A percentile compares a stretch with the other conserved stretches of the same genome.
Evolutionary conservation across 2,113 vertebrate species (phyloP).

Genomic region (Speoplatyrhinus poulsoni): DNA sequence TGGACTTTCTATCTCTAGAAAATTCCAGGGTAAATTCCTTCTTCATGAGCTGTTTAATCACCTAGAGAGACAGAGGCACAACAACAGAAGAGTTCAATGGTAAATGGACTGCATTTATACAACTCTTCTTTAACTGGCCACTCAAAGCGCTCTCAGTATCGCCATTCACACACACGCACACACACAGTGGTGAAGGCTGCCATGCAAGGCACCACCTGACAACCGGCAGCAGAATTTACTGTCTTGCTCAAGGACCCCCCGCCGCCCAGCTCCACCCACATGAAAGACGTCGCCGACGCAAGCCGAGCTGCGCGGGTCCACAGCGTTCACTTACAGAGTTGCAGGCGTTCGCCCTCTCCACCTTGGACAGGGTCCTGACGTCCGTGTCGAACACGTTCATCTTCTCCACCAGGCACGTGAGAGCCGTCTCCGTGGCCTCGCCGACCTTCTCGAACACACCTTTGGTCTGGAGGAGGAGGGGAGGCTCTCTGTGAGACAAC

Average conservation of each 20-base stretch:
- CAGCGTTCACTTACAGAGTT: slow-evolving; percentile 78
- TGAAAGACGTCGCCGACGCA: too few species aligned
- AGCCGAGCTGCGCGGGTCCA: too few species aligned
- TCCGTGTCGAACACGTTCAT: slow-evolving; percentile 93
- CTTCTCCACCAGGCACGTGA: slow-evolving; percentile 91
- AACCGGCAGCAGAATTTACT: too few species aligned
- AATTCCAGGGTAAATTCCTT: slow-evolving; percentile 93
- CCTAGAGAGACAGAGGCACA: slow-evolving; percentile 63
- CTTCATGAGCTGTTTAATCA: slow-evolving; percentile 93
- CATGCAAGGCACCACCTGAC: too few species aligned
- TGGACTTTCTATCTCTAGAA: slow-evolving; percentile 95
- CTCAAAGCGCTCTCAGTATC: too few species aligned
- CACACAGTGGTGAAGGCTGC: too few species aligned
- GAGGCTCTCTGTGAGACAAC: neutral
- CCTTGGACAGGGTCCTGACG: slow-evolving; percentile 81
- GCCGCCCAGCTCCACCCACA: too few species aligned
- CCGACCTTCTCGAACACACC: slow-evolving; percentile 92
- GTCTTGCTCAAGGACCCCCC: too few species aligned
- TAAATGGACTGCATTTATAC: too few species aligned
- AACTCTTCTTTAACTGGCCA: too few species aligned
- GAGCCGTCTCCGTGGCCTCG: slow-evolving; percentile 89
- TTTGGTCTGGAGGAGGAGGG: slow-evolving; percentile 75
- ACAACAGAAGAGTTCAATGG: neutral
- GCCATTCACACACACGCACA: too few species aligned
- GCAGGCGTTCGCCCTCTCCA: slow-evolving; percentile 88